Base-by-base conservation (phyloP, 2,797 vertebrate species). In the Sparus aurata region DNA sequence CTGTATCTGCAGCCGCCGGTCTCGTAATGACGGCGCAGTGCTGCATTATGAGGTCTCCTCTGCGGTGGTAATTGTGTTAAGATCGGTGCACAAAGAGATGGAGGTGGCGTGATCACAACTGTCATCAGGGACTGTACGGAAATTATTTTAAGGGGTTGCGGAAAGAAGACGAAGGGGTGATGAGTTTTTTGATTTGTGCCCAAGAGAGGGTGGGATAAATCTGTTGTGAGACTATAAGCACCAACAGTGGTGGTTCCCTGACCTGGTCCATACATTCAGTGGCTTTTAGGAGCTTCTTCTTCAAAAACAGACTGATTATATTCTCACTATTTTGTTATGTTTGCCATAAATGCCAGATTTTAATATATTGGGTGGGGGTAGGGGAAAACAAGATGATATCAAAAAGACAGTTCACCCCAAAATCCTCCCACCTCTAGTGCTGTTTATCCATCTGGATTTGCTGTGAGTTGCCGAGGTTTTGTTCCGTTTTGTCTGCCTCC, bases 1-100 rank as follows among this genome's bases (percentile, higher is more conserved):
- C 93, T 93, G 94, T 94, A 93, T 94, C 94, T 65, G 52, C 52
- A 75, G 83, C 81, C 84, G 60, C 63, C 12, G 62, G 58, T 54
- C 49, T 74, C 3, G 4, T 41, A 55, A 78, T 16, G 67, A 84
- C 15, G 78, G 57, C n/a, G 69, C 69, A 47, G 69, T 50, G 79
- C 75, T 74, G 57, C 73, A 59, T 59, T 38, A 53, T 62, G 64
- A 88, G 60, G 52, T 84, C 76, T 82, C 46, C 23, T 82, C 72
- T 82, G 82, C 72, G 65, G 70, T 57, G 69, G 68, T 55, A 13
- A 77, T 62, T 78, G 72, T 72, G 69, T 54, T 25, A 49, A 53
- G 38, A 46, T 46, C n/a, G 74, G 76, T 27, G 61, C 30, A 27
- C 52, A 81, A 70, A 76, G 45, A 72, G 54, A 49, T 45, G 69